phyloP scores from a whole-genome alignment of 2,888 invertebrate genomes.

The Spilarctia lutea region DNA sequence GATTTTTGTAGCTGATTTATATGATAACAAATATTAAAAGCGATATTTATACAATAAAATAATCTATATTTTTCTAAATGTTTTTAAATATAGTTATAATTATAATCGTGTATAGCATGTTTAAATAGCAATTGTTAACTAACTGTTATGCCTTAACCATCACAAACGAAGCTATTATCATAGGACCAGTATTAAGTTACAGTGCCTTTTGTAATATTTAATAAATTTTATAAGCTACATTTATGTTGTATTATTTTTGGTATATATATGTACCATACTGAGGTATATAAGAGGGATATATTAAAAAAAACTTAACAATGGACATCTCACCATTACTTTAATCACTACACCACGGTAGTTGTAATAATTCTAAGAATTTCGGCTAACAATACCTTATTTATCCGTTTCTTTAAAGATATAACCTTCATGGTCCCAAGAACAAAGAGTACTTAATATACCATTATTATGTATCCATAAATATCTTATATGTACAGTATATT shows the following conservation, averaged over 20 bases:
- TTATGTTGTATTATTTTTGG: slow-evolving; percentile 36
- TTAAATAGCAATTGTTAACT: slow-evolving; percentile 44
- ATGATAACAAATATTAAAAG: background rate
- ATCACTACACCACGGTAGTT: too few relatives aligned
- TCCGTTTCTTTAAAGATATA: too few relatives aligned
- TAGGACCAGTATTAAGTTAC: slow-evolving; percentile 72
- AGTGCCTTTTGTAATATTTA: slow-evolving; percentile 80
- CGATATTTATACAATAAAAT: slow-evolving; percentile 18
- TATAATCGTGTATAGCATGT: slow-evolving; percentile 27
- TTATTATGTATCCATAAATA: too few relatives aligned
- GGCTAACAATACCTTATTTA: too few relatives aligned
- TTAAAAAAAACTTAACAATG: too few relatives aligned
- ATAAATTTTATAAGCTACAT: slow-evolving; percentile 69
- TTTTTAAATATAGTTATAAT: slow-evolving; percentile 21
- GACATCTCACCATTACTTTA: too few relatives aligned
- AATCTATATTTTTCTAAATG: slow-evolving; percentile 46
- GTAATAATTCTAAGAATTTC: too few relatives aligned
- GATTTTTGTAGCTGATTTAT: slow-evolving; percentile 16
- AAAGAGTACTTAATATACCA: too few relatives aligned
- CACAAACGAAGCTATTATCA: slow-evolving; percentile 55
- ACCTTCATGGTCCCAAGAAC: too few relatives aligned
- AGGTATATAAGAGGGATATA: too few relatives aligned
- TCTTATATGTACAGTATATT: too few relatives aligned
- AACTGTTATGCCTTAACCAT: slow-evolving; percentile 52
- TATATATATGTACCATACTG: background rate